Conservation (phyloP, 2,113 vertebrate species). For the Salminus brasiliensis region DNA sequence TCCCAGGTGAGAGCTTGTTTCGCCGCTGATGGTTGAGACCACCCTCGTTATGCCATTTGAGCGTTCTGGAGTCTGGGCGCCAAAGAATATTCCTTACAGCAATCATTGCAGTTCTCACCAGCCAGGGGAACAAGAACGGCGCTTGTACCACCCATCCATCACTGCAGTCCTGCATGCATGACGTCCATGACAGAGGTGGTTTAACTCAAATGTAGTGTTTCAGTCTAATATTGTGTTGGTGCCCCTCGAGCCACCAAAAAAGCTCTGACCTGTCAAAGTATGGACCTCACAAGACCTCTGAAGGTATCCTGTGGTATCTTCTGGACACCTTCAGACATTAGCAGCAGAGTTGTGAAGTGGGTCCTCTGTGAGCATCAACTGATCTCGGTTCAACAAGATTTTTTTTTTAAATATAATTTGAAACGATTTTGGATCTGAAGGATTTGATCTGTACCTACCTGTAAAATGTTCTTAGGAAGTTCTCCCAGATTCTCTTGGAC, state of each 20-base stretch:
- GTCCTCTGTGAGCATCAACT: too few relatives aligned
- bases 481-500: slow-evolving; percentile 86
- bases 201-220: background rate
- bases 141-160: background rate
- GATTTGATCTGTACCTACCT: slow-evolving; percentile 75
- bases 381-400: too few relatives aligned
- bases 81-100: slow-evolving; percentile 4
- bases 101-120: background rate
- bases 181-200: background rate
- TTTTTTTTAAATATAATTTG: too few relatives aligned
- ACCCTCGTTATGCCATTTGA: slow-evolving; percentile 33
- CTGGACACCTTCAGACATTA: too few relatives aligned
- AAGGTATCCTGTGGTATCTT: too few relatives aligned
- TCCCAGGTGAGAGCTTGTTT: slow-evolving; percentile 56
- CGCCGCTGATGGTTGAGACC: slow-evolving; percentile 49
- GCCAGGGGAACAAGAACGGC: background rate
- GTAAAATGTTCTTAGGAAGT: slow-evolving; percentile 85
- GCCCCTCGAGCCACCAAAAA: too few relatives aligned
- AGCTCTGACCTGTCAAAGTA: too few relatives aligned
- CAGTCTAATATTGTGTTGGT: too few relatives aligned
- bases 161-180: background rate
- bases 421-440: background rate
- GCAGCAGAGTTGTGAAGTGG: too few relatives aligned
- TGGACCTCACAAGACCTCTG: too few relatives aligned
- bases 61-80: slow-evolving; percentile 3